Conservation (phyloP, 2,888 invertebrate genomes). For the Kryphioiulus occultus region DNA sequence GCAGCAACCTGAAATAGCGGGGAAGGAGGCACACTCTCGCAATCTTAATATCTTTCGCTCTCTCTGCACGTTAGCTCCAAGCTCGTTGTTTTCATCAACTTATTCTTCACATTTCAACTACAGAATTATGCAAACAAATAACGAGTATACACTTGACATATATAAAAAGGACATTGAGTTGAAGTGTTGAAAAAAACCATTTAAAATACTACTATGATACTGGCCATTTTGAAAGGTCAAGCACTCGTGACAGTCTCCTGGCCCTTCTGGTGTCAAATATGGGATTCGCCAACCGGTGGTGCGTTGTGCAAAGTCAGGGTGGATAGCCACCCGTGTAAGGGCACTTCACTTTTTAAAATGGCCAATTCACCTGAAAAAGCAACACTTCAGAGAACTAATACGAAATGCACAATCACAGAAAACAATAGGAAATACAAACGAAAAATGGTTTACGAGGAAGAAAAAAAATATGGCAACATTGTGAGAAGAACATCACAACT, state of each 20-base stretch:
- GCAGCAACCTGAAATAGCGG: neutral
- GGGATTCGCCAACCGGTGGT: neutral
- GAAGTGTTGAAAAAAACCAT: neutral
- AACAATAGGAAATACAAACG: neutral
- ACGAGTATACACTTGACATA: neutral
- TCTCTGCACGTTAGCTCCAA: neutral
- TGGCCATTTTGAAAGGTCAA: neutral
- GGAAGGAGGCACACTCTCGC: neutral
- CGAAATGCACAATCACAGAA: slow-evolving; percentile 5
- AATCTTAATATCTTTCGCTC: slow-evolving; percentile 5
- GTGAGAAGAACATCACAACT: neutral
- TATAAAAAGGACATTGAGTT: neutral
- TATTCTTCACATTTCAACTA: neutral
- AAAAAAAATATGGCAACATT: neutral
- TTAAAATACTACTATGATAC: neutral
- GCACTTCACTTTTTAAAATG: neutral
- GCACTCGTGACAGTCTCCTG: neutral
- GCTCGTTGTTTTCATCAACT: neutral
- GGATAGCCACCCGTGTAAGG: neutral
- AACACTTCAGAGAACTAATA: neutral
- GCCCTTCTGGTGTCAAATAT: neutral
- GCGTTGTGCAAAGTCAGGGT: too few relatives aligned
- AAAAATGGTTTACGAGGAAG: neutral
- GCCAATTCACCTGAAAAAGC: neutral
- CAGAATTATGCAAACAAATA: neutral